phyloP scores from a whole-genome alignment of 1,140 invertebrate genomes.

The Sycophaga agraensis region DNA sequence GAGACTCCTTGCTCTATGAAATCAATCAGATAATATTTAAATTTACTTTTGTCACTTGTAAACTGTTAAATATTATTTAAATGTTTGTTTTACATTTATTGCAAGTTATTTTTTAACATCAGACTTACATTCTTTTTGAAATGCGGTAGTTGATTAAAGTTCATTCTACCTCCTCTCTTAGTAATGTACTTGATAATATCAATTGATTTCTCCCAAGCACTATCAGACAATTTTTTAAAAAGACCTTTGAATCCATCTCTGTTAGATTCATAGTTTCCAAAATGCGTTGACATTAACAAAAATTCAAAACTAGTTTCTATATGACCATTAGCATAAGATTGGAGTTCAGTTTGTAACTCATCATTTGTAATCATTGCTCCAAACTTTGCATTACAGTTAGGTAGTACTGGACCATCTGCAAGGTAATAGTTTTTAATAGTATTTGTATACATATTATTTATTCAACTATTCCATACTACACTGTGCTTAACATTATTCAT shows the following conservation, averaged over 20 bases:
- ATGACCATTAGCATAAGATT: slow-evolving; percentile 67
- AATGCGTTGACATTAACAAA: slow-evolving; percentile 73
- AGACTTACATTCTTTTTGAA: slow-evolving; percentile 39
- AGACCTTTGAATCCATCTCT: slow-evolving; percentile 74
- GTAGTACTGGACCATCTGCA: slow-evolving; percentile 41
- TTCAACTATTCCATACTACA: too few species aligned
- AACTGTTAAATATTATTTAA: too few species aligned
- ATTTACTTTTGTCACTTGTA: neutral
- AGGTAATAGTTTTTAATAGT: slow-evolving; percentile 19
- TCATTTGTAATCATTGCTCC: slow-evolving; percentile 66
- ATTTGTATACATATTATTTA: slow-evolving; percentile 5
- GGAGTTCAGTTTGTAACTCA: slow-evolving; percentile 52
- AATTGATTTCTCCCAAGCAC: slow-evolving; percentile 72
- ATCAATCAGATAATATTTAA: neutral
- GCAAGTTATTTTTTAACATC: too few species aligned
- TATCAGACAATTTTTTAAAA: slow-evolving; percentile 73
- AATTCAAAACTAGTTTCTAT: slow-evolving; percentile 72
- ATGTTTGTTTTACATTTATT: too few species aligned
- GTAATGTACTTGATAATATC: slow-evolving; percentile 75
- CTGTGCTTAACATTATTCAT: too few species aligned
- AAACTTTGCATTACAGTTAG: slow-evolving; percentile 69
- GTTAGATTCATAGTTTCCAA: slow-evolving; percentile 75
- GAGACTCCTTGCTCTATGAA: slow-evolving; percentile 42
- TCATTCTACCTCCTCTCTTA: slow-evolving; percentile 66
- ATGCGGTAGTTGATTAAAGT: slow-evolving; percentile 49